Base-by-base conservation (phyloP, 1,140 invertebrate species). In the Apolygus lucorum region DNA sequence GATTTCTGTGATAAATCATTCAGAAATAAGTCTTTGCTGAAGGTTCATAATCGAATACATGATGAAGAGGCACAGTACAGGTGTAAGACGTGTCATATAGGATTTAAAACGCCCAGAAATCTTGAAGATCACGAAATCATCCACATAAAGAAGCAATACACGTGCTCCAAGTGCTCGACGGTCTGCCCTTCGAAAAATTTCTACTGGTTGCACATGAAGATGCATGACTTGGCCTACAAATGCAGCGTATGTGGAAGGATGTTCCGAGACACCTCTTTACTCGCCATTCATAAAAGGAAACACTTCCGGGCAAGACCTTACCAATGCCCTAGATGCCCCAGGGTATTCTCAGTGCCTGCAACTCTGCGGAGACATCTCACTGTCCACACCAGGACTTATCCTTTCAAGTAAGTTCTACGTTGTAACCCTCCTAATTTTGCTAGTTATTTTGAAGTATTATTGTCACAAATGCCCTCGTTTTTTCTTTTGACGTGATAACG, bases 151-250 rank as follows among this genome's bases (percentile, higher is more conserved):
- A 28, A 25, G 8, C 68, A 67, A 24, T 69, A 69, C 29, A 63
- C n/a, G 4, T 72, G 71, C 34, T 2, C 8, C 14, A 64, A 67
- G 27, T 72, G 71, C 65, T 24, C 28, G 27, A 42, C 27, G 1
- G 54, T 34, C 14, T 72, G 59, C 59, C 29, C 28, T 0, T 49
- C 28, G 11, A 29, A 64, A 52, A 68, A 63, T 17, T 24, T 25
- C 21, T 72, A 59, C 28, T 72, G 71, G 71, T 67, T 72, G 63
- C 71, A 72, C 21, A 49, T 42, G 22, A 72, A 72, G 52, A 66
- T 49, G 21, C 71, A 72, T 68, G 68, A 72, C 17, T 22, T 25
- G 14, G 42, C 63, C 21, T 72, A 72, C 62, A 63, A 25, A 29
- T 72, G 71, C 28, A 69, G 17, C 26, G 64, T 72, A 1, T 72